phyloP scores from a whole-genome alignment of 1,140 invertebrate species.

The Cydia pomonella region DNA sequence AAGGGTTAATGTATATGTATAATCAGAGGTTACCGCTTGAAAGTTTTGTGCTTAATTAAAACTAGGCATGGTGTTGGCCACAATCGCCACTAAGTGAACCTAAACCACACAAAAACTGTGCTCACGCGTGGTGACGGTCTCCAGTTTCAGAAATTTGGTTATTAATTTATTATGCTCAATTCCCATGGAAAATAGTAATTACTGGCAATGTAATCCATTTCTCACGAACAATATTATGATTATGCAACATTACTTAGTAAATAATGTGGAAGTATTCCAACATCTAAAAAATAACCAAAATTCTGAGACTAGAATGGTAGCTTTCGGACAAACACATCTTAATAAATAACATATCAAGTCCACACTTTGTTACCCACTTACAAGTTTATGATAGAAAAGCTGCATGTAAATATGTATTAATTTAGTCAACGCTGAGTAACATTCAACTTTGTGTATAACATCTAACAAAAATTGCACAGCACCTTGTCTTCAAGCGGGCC shows the following conservation, averaged over 20 bases:
- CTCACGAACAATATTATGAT: too few relatives aligned
- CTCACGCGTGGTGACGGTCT: neutral
- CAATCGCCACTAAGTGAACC: neutral
- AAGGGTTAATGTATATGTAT: too few relatives aligned
- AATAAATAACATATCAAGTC: neutral
- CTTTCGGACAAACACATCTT: neutral
- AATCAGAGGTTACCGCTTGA: too few relatives aligned
- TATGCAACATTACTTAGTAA: neutral
- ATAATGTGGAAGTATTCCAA: neutral
- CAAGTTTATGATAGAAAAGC: constrained; percentile 63
- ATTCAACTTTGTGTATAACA: too few relatives aligned
- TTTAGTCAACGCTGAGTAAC: neutral
- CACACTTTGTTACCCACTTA: constrained; percentile 51
- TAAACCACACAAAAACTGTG: constrained; percentile 24
- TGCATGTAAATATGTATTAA: constrained; percentile 57
- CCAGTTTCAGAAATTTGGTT: neutral
- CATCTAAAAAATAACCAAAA: neutral
- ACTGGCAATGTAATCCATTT: too few relatives aligned
- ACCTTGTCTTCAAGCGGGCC: too few relatives aligned
- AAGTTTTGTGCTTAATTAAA: too few relatives aligned
- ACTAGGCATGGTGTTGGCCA: constrained; percentile 10
- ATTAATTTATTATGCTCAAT: neutral
- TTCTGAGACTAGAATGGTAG: neutral
- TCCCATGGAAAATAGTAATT: too few relatives aligned
- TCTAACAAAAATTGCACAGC: constrained; percentile 26